Evolutionary conservation across 2,113 vertebrate genomes (phyloP).

Genomic region (Acanthisitta chloris): DNA sequence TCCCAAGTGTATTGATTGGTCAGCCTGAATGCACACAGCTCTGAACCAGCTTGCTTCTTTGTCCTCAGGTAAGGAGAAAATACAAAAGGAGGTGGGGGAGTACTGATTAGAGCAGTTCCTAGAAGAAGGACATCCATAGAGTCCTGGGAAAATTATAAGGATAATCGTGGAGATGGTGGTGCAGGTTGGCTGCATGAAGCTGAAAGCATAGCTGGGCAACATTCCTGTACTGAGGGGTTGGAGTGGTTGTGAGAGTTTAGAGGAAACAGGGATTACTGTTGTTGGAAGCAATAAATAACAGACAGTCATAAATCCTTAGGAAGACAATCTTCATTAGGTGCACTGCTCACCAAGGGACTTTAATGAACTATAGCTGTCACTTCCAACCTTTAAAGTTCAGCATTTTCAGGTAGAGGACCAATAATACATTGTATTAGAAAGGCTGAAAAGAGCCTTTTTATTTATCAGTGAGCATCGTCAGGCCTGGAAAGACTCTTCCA

Average conservation of each 20-base stretch:
- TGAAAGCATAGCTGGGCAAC: not conserved
- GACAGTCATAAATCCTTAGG: not conserved
- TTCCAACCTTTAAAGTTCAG: not conserved
- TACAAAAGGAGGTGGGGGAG: accelerated
- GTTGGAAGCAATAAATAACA: not conserved
- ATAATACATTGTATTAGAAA: not conserved
- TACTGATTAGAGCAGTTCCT: not conserved
- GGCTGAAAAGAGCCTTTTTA: not conserved
- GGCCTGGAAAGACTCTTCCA: not conserved
- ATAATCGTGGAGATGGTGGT: not conserved
- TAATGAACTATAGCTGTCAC: not conserved
- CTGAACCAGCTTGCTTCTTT: not conserved
- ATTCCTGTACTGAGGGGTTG: not conserved
- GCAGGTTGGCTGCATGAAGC: not conserved
- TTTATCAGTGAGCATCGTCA: not conserved
- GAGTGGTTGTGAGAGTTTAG: not conserved
- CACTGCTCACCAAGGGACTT: not conserved
- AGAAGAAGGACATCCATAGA: not conserved
- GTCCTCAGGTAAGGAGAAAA: not conserved
- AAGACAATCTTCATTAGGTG: not conserved
- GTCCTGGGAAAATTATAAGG: not conserved
- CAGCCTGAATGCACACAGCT: not conserved
- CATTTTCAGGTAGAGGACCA: not conserved
- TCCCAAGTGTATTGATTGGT: not conserved
- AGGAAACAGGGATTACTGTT: not conserved